phyloP scores from a whole-genome alignment of 1,140 invertebrate species.

The Danaus melanippus region DNA sequence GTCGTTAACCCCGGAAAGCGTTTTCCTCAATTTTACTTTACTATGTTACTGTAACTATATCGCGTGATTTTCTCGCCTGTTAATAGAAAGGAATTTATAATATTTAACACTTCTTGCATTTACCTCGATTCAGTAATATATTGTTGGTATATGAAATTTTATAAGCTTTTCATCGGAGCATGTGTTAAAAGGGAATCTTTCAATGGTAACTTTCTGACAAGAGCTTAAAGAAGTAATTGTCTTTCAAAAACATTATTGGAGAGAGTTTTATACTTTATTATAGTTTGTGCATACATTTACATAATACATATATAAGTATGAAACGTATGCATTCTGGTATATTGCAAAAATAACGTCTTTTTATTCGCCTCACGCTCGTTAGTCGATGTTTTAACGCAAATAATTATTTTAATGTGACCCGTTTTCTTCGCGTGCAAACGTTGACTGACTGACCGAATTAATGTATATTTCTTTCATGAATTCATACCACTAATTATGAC shows the following conservation, averaged over 20 bases:
- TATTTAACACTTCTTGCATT: not conserved
- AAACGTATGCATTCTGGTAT: no score
- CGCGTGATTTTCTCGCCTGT: constrained; percentile 60
- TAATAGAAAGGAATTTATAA: constrained; percentile 15
- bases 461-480: not conserved
- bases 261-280: no score
- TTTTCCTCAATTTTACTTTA: constrained; percentile 68
- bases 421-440: constrained; percentile 8
- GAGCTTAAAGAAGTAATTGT: no score
- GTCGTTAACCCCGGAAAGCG: constrained; percentile 67
- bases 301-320: no score
- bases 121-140: no score
- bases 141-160: no score
- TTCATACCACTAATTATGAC: no score
- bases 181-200: not conserved
- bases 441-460: constrained; percentile 7
- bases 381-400: constrained; percentile 4
- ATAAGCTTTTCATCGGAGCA: not conserved
- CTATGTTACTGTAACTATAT: constrained; percentile 56
- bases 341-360: constrained; percentile 7
- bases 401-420: constrained; percentile 8
- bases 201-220: no score
- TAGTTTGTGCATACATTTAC: no score
- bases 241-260: no score
- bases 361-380: constrained; percentile 10